Evolutionary conservation across 1,140 invertebrate species (phyloP), one percentile per base, ranked within the genome.

Genomic region (Drosophila mauritiana): DNA sequence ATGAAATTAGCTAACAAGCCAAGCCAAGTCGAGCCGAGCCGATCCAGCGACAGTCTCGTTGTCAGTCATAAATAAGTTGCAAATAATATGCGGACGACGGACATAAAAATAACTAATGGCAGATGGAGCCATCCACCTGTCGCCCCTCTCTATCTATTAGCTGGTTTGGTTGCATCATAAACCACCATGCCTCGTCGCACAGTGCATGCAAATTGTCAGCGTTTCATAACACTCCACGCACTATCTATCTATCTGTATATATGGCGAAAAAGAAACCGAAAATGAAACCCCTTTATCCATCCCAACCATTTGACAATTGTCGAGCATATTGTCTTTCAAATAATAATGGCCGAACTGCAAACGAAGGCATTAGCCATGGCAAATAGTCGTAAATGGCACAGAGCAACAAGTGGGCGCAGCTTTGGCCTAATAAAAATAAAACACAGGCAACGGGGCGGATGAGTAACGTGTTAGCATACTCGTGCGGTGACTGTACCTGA

Each of bases 51-150:
- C 31, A 31, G 31, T 3, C 31, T 31, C 31, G 31, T 3, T 31
- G 73, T 56, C 73, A 82, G 57, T 81, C 80, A 83, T 82, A 82
- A 82, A 80, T 76, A 85, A 80, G 81, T 85, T 84, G 81, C 81
- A 80, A 85, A 84, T 85, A 85, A 83, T 84, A 83, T 56, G 52
- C 52, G 52, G 37, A 64, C 51, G 78, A 42, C 43, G 67, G 51
- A 83, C 82, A 84, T 77, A 64, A 75, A 76, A 73, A 65, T 77
- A 79, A 62, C 58, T 80, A 81, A 76, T 77, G 65, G 40, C 80
- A 84, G 65, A 84, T 84, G 80, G 59, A 76, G 72, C 37, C 46
- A 55, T 34, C 39, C 34, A 46, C 36, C 25, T 48, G 27, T 55
- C 13, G 12, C 12, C 13, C 59, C 40, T 42, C 57, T 13, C 27